Percentiles rank a stretch among this genome's conserved stretches.
Conservation (phyloP, 2,888 invertebrate genomes). For the Arctia plantaginis region DNA sequence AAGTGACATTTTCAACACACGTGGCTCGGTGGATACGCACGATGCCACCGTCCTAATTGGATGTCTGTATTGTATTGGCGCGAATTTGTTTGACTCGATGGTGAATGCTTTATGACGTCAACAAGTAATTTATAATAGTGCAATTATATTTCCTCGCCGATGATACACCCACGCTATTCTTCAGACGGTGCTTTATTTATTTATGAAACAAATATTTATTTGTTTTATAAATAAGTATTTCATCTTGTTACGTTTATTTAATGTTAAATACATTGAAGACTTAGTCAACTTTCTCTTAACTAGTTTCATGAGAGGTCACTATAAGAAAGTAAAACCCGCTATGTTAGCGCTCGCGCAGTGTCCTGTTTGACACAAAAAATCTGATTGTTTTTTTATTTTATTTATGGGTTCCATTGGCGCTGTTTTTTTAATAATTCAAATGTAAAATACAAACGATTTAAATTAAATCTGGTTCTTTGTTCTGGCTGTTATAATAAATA, state of each 20-base stretch:
- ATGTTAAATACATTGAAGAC: constrained; percentile 76
- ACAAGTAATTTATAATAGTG: constrained; percentile 60
- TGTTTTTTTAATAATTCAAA: background rate
- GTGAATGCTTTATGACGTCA: constrained; percentile 65
- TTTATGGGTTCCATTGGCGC: constrained; percentile 67
- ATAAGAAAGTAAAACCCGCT: constrained; percentile 86
- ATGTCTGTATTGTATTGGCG: constrained; percentile 70
- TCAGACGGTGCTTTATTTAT: constrained; percentile 32
- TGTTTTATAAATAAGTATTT: constrained; percentile 36
- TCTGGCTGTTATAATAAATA: too few species aligned
- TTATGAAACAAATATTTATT: constrained; percentile 25
- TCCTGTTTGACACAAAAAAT: constrained; percentile 85
- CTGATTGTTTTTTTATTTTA: constrained; percentile 78
- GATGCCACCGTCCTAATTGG: constrained; percentile 81
- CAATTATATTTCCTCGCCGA: constrained; percentile 44
- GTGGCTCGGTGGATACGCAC: constrained; percentile 83
- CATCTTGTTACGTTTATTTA: constrained; percentile 69
- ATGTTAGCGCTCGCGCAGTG: constrained; percentile 81
- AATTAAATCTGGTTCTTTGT: too few species aligned
- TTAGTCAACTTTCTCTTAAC: constrained; percentile 85
- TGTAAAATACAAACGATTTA: background rate
- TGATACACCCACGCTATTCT: constrained; percentile 44
- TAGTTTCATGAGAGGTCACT: constrained; percentile 83
- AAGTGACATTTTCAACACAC: constrained; percentile 82
- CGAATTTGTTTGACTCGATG: constrained; percentile 77